phyloP scores from a whole-genome alignment of 2,113 vertebrate species.

The Phodopus roborovskii region DNA sequence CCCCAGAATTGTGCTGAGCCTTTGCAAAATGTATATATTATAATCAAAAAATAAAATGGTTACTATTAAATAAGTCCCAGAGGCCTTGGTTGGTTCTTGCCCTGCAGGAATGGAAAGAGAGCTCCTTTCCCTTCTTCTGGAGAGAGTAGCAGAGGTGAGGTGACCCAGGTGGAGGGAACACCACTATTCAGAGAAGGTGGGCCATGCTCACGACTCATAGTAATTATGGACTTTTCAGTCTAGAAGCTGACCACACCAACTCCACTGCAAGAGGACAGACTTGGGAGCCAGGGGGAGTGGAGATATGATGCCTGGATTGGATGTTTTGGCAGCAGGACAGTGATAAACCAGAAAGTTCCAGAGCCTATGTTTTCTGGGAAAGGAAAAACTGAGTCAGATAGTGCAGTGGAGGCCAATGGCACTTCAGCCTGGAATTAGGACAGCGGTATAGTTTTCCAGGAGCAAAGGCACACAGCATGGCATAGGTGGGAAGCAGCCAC shows the following conservation, averaged over 20 bases:
- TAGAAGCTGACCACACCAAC: neutral
- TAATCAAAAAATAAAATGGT: neutral
- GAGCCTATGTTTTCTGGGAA: neutral
- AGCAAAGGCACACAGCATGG: no score
- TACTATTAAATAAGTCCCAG: neutral
- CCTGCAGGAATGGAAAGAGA: neutral
- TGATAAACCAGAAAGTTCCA: neutral
- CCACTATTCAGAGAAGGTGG: accelerated
- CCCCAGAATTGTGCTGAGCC: neutral
- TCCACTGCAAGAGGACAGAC: neutral
- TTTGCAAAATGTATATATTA: neutral
- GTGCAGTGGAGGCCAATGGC: neutral
- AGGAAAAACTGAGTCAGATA: neutral
- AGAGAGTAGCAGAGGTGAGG: neutral
- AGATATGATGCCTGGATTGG: neutral
- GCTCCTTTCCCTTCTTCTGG: accelerated
- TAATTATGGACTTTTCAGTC: neutral
- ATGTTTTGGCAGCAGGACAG: neutral
- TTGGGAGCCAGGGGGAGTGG: neutral
- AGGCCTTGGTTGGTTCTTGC: neutral
- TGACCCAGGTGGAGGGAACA: accelerated
- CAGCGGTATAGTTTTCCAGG: accelerated
- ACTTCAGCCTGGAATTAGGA: neutral
- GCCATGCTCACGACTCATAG: accelerated
- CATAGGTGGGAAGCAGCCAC: accelerated